Percentiles rank a stretch among this genome's conserved stretches.
phyloP scores from a whole-genome alignment of 2,888 invertebrate genomes.

The Temnothorax rugatulus region DNA sequence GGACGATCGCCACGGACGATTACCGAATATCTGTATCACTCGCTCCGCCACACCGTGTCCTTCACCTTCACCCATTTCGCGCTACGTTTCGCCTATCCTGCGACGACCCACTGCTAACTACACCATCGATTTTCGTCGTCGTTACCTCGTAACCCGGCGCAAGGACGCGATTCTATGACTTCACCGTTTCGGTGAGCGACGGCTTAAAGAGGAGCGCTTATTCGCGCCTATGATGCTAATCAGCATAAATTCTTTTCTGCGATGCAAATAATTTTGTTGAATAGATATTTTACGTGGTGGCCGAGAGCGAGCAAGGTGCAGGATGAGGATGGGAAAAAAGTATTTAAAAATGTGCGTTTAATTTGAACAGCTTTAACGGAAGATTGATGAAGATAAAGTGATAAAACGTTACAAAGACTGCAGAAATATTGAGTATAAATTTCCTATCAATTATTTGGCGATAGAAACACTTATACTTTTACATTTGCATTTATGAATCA shows the following conservation, averaged over 20 bases:
- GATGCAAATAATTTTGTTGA: neutral
- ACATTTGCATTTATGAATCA: neutral
- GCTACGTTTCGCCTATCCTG: slow-evolving; percentile 67
- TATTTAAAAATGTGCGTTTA: neutral
- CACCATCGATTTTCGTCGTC: slow-evolving; percentile 75
- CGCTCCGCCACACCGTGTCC: slow-evolving; percentile 68
- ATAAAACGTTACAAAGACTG: neutral
- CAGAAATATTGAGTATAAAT: slow-evolving; percentile 8
- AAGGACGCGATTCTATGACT: slow-evolving; percentile 66
- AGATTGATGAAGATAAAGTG: neutral
- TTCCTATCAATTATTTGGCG: neutral
- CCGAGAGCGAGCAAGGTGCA: neutral
- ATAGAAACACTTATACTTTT: neutral
- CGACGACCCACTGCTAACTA: slow-evolving; percentile 67
- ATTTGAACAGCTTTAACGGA: neutral
- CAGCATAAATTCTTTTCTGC: neutral
- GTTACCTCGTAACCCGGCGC: slow-evolving; percentile 70
- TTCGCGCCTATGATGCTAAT: neutral
- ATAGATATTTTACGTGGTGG: neutral
- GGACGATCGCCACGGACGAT: slow-evolving; percentile 73
- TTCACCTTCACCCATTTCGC: slow-evolving; percentile 76
- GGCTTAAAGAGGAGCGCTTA: slow-evolving; percentile 41
- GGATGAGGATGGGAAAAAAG: neutral
- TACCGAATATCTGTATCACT: slow-evolving; percentile 74
- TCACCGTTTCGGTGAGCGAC: slow-evolving; percentile 44